These are phyloP conservation scores for Chiloscyllium punctatum DNA, from an alignment of 2,797 vertebrate genomes.

Conservation along the genomic window DNA sequence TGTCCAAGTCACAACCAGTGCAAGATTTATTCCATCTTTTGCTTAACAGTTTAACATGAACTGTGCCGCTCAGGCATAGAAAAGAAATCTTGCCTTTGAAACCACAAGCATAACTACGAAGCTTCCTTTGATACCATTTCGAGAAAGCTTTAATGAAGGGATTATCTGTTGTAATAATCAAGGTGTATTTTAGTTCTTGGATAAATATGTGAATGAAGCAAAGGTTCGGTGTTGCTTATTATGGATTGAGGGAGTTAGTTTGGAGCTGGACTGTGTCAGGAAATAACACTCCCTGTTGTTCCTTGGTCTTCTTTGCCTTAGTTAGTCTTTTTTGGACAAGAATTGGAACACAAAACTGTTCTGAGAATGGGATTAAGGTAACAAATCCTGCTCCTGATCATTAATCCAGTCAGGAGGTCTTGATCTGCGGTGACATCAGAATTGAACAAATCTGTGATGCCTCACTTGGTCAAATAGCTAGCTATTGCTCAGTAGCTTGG, in stretches of 20 bases:
- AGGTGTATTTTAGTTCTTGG: background rate
- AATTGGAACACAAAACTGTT: background rate
- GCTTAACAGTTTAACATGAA: background rate
- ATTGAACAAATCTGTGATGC: background rate
- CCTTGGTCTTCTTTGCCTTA: background rate
- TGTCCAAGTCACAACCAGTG: constrained; percentile 16
- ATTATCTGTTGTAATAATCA: background rate
- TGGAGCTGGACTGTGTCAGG: background rate
- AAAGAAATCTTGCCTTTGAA: background rate
- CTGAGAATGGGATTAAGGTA: background rate
- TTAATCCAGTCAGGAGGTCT: background rate
- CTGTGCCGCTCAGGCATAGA: background rate
- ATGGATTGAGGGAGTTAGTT: background rate
- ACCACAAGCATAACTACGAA: background rate
- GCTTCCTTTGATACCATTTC: background rate
- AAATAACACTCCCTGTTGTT: background rate
- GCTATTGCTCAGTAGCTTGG: background rate
- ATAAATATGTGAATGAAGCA: background rate
- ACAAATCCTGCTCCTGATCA: background rate
- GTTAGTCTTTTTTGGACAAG: background rate
- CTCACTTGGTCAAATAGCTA: background rate
- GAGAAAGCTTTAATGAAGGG: background rate
- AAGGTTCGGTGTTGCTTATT: background rate
- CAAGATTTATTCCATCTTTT: constrained; percentile 21
- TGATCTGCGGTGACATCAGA: background rate